A percentile compares a stretch with the other conserved stretches of the same genome.
Conservation (phyloP, 2,888 invertebrate species). For the Drosophila mulleri region DNA sequence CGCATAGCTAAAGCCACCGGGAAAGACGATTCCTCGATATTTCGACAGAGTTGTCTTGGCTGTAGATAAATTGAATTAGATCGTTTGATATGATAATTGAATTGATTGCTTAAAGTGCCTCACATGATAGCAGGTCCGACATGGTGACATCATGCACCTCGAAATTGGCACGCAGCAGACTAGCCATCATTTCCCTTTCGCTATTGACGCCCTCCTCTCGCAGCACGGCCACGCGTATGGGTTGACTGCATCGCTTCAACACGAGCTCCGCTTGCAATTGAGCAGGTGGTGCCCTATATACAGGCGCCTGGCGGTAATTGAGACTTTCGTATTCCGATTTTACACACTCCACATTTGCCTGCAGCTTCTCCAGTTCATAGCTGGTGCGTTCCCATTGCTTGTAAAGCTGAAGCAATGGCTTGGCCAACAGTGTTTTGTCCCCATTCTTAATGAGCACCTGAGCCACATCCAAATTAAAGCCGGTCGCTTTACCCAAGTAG, state of each 20-base stretch:
- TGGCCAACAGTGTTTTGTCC: constrained; percentile 86
- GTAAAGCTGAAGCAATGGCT: constrained; percentile 89
- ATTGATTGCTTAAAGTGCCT: neutral
- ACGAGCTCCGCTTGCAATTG: constrained; percentile 85
- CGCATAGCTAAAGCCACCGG: constrained; percentile 99
- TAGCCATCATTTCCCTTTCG: constrained; percentile 98
- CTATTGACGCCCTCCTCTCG: constrained; percentile 98
- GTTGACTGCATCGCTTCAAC: constrained; percentile 83
- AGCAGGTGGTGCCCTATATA: constrained; percentile 90
- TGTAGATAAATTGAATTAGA: neutral
- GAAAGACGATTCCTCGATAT: constrained; percentile 96
- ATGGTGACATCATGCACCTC: constrained; percentile 97
- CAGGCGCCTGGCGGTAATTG: constrained; percentile 89
- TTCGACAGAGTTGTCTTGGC: constrained; percentile 90
- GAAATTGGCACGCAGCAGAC: constrained; percentile 93
- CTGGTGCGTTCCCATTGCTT: constrained; percentile 98
- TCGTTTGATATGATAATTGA: neutral
- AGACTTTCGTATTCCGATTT: constrained; percentile 91
- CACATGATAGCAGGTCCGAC: constrained; percentile 91
- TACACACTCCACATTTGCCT: constrained; percentile 92
- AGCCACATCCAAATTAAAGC: constrained; percentile 88
- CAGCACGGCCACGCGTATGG: constrained; percentile 93
- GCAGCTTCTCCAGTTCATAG: constrained; percentile 93
- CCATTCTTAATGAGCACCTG: constrained; percentile 63
- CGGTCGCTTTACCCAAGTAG: constrained; percentile 89